Evolutionary conservation across 1,140 invertebrate genomes (phyloP), one percentile per base, ranked within the genome.

Genomic region (Aphelinus certus): DNA sequence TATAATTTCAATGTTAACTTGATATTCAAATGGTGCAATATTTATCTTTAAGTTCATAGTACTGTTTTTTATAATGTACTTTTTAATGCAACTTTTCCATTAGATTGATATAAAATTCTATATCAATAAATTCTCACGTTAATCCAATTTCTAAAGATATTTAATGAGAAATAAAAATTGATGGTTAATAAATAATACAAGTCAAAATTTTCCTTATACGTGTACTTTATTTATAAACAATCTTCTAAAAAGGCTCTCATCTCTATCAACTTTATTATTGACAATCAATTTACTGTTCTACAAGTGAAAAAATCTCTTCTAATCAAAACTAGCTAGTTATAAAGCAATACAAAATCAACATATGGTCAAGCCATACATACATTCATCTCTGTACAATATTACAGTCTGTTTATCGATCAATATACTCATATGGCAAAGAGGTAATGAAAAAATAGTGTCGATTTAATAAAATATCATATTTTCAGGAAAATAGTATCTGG

Each of bases 211-310:
- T 65, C 51, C 3, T 71, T 71, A 62, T 63, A 55, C 5, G 64
- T 71, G 9, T 60, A 56, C 66, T 73, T 75, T 75, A 75, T 75
- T 75, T 58, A 68, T 74, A 75, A 75, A 75, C 73, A 75, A 62
- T 67, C 61, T 51, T 69, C 70, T 69, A 58, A 69, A 75, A 75
- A 68, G 42, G 7, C 26, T 66, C 56, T 43, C 65, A 64, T 66
- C 6, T 62, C 56, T 49, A 53, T 74, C 48, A 60, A 73, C 71
- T 67, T 73, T 67, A 61, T 61, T 57, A 48, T 45, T 67, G 71
- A 67, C 64, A 62, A 60, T 74, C 51, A 73, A 7, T 66, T 48
- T 66, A 47, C 51, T 67, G 42, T 1, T 53, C 49, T 68, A 68
- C 62, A 58, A 56, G 48, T n/a, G 58, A 56, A 68, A 26, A 63